Percentiles rank a stretch among this genome's conserved stretches.
phyloP scores from a whole-genome alignment of 2,113 vertebrate species.

The Hydrolagus affinis region DNA sequence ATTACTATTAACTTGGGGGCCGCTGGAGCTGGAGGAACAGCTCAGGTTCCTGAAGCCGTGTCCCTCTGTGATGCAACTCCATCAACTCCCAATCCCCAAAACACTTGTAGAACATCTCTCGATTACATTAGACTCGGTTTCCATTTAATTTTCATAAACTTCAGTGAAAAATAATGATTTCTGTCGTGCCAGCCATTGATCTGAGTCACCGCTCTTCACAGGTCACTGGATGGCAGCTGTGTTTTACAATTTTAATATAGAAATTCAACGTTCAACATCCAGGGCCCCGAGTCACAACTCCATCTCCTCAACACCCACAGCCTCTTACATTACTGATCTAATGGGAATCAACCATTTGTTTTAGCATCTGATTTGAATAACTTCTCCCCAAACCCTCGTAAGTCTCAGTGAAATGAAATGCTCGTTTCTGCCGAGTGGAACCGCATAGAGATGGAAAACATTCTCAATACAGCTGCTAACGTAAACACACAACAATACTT shows the following conservation, averaged over 20 bases:
- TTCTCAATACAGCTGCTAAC: no score
- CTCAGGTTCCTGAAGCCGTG: no score
- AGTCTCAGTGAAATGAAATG: not conserved
- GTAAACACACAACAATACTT: no score
- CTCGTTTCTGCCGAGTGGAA: not conserved
- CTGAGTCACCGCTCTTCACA: not conserved
- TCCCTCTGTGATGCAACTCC: no score
- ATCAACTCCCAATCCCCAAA: no score
- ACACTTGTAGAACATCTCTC: no score
- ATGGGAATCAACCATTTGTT: not conserved
- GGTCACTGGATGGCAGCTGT: not conserved
- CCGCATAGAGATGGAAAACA: no score
- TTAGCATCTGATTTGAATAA: constrained; percentile 4
- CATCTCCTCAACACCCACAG: not conserved
- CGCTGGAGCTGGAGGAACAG: no score
- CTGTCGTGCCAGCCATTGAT: not conserved
- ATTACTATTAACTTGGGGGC: no score
- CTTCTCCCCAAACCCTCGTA: not conserved
- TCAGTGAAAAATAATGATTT: not conserved
- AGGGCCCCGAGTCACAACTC: not conserved
- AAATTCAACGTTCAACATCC: not conserved
- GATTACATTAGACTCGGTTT: no score
- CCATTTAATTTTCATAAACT: no score
- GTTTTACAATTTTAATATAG: not conserved
- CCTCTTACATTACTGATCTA: not conserved